These are phyloP conservation scores for Parapsyche elsis DNA, from an alignment of 1,140 invertebrate species.

Conservation along the genomic window DNA sequence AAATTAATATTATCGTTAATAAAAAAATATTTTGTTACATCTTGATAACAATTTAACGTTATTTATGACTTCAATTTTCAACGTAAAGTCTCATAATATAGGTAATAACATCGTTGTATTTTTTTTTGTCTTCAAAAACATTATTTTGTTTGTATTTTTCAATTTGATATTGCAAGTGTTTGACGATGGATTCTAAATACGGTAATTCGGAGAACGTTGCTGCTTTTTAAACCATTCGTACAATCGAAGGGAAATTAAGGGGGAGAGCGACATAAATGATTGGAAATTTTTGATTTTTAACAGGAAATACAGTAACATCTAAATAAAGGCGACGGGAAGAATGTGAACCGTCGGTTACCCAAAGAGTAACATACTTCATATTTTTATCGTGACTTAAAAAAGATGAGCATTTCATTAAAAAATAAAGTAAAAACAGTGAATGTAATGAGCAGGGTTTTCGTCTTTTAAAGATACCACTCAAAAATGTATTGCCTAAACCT, in stretches of 20 bases:
- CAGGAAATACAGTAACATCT: too few species aligned
- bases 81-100: conserved; percentile 3
- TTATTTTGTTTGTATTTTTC: neutral
- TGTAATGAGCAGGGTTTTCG: conserved; percentile 41
- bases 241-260: neutral
- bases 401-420: conserved; percentile 29
- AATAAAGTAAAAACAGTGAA: conserved; percentile 19
- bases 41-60: neutral
- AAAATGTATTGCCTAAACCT: conserved; percentile 27
- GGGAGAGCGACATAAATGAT: conserved; percentile 19
- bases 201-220: neutral
- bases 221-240: conserved; percentile 27
- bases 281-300: conserved; percentile 20
- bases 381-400: conserved; percentile 42
- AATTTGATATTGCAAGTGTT: neutral
- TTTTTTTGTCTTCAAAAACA: neutral
- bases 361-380: conserved; percentile 43
- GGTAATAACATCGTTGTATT: neutral
- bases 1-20: neutral
- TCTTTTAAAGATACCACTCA: conserved; percentile 35
- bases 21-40: neutral
- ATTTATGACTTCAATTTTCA: too few species aligned
- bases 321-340: neutral
- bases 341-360: conserved; percentile 41
- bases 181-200: neutral